Evolutionary conservation across 2,113 vertebrate genomes (phyloP), one percentile per base, ranked within the genome.

Genomic region (Daboia siamensis): DNA sequence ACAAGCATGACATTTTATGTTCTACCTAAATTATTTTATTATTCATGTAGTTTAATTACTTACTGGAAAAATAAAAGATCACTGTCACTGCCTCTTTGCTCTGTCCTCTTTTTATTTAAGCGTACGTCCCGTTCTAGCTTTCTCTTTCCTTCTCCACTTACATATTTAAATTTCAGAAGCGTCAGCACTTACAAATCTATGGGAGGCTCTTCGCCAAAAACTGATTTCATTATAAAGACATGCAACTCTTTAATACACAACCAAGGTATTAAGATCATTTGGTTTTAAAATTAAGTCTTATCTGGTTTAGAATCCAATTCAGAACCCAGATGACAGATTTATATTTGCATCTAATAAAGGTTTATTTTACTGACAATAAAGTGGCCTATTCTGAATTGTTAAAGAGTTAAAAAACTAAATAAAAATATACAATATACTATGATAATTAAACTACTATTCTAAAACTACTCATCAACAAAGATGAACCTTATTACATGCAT

Each of bases 101-200:
- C 54, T 17, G 87, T 87, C 86, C 46, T 61, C 13, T n/a, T 87
- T 92, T 94, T 91, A 91, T 94, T 89, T 88, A 91, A 95, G 92
- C 23, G 39, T 88, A n/a, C 85, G 54, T 46, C 74, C 21, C 56
- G 90, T 86, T 17, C 64, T 51, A 94, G 87, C 93, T 86, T 59
- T 20, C 39, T 87, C 5, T 52, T 39, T 85, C 64, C 46, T 92
- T 92, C 95, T 93, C 89, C 86, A 90, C 61, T 94, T 91, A 94
- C 92, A 94, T 92, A 93, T 80, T 92, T 93, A 52, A 92, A 93
- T 95, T 94, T 95, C 90, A 94, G 54, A 12, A 80, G 44, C 39
- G 69, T 95, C 93, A 95, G 93, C 86, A 93, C 86, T 39, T 26
- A 74, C 0, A 23, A 48, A 85, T 88, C 93, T 69, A 55, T 4